Evolutionary conservation across 1,140 invertebrate genomes (phyloP), one percentile per base, ranked within the genome.

Genomic region (Bombus affinis): DNA sequence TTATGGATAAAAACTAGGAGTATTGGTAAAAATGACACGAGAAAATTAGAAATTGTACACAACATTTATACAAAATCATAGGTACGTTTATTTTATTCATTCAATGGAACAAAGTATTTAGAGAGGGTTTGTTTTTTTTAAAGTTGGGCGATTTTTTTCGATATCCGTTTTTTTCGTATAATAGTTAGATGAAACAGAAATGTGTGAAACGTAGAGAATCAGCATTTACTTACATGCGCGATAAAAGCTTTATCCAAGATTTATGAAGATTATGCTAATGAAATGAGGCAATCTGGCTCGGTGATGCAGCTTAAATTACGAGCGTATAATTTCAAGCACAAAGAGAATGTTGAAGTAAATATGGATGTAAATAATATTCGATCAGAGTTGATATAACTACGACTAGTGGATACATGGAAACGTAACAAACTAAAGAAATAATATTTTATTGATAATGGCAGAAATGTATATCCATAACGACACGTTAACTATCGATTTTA

Each of bases 191-290:
- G 5, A 25, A 37, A 47, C 28, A 18, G 35, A n/a, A 72, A 5
- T 8, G 8, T 3, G 15, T 9, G 13, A 81, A 72, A 81, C 4
- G 28, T 4, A 12, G 18, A 25, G 5, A 37, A 53, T 57, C 22
- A 57, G 25, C 59, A 59, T 77, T 53, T 22, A 57, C 65, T 35
- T 89, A 86, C 89, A 89, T 83, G 75, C 79, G 86, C 86, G 91
- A 93, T 93, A 93, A 92, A 88, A 92, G 91, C 92, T 88, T 86
- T 79, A 25, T 28, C 10, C 84, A 77, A 92, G 92, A 93, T 93
- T 94, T 93, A 93, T 92, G 92, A 92, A 93, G 92, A 53, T 94
- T 94, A 94, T 93, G 93, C 88, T 94, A 94, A 94, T 93, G 93
- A 92, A 91, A 86, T 85, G 88, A 78, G 42, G 89, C 90, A 90